Evolutionary conservation across 2,888 invertebrate species (phyloP), one percentile per base, ranked within the genome.

Genomic region (Dynastes hyllus): DNA sequence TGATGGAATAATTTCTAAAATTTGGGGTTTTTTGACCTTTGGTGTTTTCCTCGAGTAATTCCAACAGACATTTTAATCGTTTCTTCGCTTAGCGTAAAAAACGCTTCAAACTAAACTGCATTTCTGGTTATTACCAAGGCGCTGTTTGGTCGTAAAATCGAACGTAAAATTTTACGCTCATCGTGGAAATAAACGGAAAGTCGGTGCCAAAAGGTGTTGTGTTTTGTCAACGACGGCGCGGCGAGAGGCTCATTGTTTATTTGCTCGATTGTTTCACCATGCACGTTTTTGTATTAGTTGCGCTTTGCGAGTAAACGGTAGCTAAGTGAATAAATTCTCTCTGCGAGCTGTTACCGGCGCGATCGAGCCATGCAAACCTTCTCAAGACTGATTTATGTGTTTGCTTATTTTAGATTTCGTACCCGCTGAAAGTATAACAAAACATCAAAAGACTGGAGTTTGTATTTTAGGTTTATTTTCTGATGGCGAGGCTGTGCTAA

Each of bases 391-490:
- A 69, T 69, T 69, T 69, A 69, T 51, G 51, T 53, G 27, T 69
- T 69, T 69, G 69, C 69, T 69, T 53, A 69, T 69, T 69, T 51
- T 69, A 50, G 69, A 69, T 51, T 51, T 9, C 27, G 51, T 69
- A 69, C 51, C 63, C 27, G 13, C 32, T 63, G 63, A 32, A 63
- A 63, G 11, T 63, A 63, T 32, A 63, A 63, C 63, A 29, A 13
- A 32, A 27, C 63, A 63, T 63, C 63, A 63, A 63, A 63, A 27
- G 55, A 1, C 8, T 55, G 8, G 27, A 27, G 29, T 32, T 29
- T n/a, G 63, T 63, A 63, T 32, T 63, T 29, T 9, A 32, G 32
- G 63, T 63, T 63, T 63, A 32, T 63, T 63, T 32, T 63, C 29
- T 63, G 27, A 32, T 32, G 63, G 63, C 27, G 29, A 27, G 2